Conservation (phyloP, 2,797 vertebrate genomes). For the Hylomyscus alleni region DNA sequence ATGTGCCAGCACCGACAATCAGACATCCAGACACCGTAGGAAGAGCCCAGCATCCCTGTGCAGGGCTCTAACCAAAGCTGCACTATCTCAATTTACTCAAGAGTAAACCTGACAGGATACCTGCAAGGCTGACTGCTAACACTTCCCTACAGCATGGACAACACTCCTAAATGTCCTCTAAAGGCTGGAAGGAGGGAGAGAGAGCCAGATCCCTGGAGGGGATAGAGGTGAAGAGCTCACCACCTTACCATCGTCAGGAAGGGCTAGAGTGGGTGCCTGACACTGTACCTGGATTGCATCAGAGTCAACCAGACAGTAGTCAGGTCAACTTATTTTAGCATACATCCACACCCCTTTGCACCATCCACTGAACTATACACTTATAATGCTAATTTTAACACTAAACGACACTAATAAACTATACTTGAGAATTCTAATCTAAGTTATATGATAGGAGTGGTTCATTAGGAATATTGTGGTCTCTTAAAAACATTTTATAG, state of each 20-base stretch:
- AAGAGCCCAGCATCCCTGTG: neutral
- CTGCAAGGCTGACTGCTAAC: no score
- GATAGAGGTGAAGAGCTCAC: neutral
- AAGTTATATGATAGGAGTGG: neutral
- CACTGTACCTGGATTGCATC: neutral
- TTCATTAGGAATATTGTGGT: neutral
- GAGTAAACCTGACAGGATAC: neutral
- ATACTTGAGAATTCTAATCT: slow-evolving; percentile 7
- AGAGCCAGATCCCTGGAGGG: neutral
- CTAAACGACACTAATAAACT: neutral
- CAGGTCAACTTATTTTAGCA: neutral
- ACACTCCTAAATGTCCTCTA: neutral
- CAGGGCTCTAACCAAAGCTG: neutral
- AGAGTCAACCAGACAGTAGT: neutral
- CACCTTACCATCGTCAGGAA: neutral
- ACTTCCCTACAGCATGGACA: neutral
- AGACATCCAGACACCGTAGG: neutral
- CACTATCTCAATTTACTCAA: neutral
- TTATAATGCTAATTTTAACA: neutral
- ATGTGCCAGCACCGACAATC: no score
- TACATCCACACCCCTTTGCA: neutral
- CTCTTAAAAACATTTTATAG: neutral
- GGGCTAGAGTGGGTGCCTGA: neutral
- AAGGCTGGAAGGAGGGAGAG: neutral
- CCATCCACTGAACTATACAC: neutral